These are phyloP conservation scores for Phoebastria nigripes DNA, from an alignment of 2,797 vertebrate species.

Conservation along the genomic window DNA sequence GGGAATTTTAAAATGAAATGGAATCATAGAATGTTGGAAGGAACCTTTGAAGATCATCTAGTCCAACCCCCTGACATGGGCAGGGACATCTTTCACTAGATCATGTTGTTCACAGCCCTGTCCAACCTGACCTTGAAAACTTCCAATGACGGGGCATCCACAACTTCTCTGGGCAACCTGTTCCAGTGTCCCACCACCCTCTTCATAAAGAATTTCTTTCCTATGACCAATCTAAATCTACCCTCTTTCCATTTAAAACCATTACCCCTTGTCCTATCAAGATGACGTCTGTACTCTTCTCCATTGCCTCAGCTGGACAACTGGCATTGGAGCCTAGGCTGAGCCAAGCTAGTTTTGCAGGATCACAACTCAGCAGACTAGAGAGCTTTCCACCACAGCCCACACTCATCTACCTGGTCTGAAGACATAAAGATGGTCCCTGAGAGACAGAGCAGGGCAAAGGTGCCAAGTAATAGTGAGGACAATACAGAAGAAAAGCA, in stretches of 20 bases:
- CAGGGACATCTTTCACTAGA: not conserved
- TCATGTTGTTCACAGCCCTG: not conserved
- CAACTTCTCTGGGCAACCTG: not conserved
- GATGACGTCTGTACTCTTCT: not conserved
- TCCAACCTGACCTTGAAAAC: not conserved
- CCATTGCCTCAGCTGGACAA: not conserved
- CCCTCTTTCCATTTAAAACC: not conserved
- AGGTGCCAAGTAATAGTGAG: not conserved
- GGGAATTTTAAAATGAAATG: not conserved
- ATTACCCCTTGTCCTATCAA: not conserved
- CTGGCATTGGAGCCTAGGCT: not conserved
- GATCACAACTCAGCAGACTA: not conserved
- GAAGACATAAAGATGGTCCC: not conserved
- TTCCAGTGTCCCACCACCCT: not conserved
- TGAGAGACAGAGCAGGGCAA: not conserved
- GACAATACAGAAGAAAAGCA: not conserved
- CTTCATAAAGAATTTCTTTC: not conserved
- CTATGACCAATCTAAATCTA: not conserved
- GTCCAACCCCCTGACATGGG: not conserved
- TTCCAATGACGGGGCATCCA: accelerated
- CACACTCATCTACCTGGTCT: not conserved
- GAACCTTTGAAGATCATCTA: not conserved
- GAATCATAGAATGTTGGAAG: not conserved
- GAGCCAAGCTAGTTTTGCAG: not conserved
- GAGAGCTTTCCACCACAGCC: not conserved